A percentile compares a stretch with the other conserved stretches of the same genome.
Evolutionary conservation across 2,797 vertebrate species (phyloP).

Genomic region (Tokudaia muenninki): DNA sequence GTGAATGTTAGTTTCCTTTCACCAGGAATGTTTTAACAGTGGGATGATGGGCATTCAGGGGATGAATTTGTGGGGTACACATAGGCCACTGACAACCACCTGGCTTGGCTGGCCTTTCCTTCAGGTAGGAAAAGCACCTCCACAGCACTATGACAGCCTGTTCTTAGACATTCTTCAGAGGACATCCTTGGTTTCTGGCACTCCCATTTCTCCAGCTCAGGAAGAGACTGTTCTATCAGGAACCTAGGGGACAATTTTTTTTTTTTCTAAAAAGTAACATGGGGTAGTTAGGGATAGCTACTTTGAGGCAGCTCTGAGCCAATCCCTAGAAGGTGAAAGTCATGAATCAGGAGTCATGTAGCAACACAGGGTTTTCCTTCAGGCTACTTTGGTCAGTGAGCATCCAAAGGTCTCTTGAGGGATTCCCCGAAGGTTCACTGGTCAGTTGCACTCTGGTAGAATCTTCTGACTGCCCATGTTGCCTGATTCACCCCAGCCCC

Average conservation of each 20-base stretch:
- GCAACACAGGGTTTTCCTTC: slow-evolving; percentile 82
- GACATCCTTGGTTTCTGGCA: background rate
- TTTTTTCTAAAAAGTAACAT: background rate
- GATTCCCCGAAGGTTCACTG: slow-evolving; percentile 64
- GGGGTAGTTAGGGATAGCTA: slow-evolving; percentile 37
- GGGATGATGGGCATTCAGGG: background rate
- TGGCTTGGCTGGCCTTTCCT: background rate
- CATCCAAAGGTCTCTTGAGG: slow-evolving; percentile 75
- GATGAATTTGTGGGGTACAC: background rate
- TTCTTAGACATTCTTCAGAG: background rate
- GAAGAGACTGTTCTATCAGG: background rate
- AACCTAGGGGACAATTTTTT: background rate
- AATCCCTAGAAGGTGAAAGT: slow-evolving; percentile 55
- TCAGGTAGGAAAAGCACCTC: background rate
- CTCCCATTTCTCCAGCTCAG: background rate
- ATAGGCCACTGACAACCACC: background rate
- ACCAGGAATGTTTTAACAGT: background rate
- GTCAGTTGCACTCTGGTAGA: background rate
- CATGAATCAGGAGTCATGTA: slow-evolving; percentile 82
- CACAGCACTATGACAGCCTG: background rate
- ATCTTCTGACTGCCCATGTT: slow-evolving; percentile 37
- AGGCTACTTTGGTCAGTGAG: slow-evolving; percentile 49
- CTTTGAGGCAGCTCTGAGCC: slow-evolving; percentile 61
- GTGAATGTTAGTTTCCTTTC: background rate
- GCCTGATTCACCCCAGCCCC: slow-evolving; percentile 70